These are phyloP conservation scores for Notoglanidium macrostoma DNA, from an alignment of 2,797 vertebrate species.

Conservation along the genomic window DNA sequence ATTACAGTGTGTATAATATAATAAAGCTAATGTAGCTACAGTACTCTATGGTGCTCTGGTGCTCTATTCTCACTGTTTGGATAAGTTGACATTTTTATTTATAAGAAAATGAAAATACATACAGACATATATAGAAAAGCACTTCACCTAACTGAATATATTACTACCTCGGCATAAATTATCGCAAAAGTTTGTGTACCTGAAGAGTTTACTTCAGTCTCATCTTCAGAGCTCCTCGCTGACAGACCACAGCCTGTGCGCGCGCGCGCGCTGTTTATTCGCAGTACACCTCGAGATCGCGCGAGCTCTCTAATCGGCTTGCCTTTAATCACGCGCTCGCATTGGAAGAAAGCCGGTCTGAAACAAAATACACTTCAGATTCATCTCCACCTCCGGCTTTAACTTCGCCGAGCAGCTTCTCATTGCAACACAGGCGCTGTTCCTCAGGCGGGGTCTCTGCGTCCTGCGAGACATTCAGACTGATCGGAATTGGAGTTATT, in stretches of 20 bases:
- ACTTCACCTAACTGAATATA: not conserved
- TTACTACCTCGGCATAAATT: too few species aligned
- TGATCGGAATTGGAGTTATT: not conserved
- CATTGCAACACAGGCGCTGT: not conserved
- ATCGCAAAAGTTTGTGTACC: conserved; percentile 3
- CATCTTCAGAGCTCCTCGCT: conserved; percentile 18
- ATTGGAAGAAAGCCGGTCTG: not conserved
- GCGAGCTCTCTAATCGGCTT: conserved; percentile 22
- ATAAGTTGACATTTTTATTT: not conserved
- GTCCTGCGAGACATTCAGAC: not conserved
- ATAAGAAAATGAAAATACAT: not conserved
- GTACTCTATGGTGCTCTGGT: not conserved
- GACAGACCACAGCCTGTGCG: not conserved
- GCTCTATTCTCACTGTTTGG: not conserved
- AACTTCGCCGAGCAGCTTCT: not conserved
- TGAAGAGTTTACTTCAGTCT: conserved; percentile 17
- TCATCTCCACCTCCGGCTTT: not conserved
- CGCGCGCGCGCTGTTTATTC: not conserved
- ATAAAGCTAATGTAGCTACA: not conserved
- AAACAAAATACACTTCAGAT: not conserved
- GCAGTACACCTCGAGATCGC: not conserved
- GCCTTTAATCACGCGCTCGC: conserved; percentile 14
- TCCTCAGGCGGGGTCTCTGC: not conserved
- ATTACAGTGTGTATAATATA: not conserved
- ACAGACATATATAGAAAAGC: not conserved